phyloP scores from a whole-genome alignment of 2,888 invertebrate species.

The Tetramorium bicarinatum region DNA sequence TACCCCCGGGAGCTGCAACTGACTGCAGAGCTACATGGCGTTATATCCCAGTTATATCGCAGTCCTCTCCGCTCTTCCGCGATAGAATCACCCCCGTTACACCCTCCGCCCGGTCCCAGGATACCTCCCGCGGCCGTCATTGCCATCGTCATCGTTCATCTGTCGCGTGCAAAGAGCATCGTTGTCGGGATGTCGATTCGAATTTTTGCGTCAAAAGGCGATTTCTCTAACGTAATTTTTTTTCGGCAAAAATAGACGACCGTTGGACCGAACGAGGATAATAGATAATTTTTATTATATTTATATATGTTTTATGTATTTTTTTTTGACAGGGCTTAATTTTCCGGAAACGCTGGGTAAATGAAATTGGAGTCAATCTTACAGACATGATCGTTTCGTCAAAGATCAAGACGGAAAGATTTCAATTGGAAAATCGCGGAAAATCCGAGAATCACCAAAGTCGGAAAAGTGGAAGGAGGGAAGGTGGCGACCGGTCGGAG shows the following conservation, averaged over 20 bases:
- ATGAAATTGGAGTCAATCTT: background rate
- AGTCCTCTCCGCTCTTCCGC: conserved; percentile 57
- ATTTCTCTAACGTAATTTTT: conserved; percentile 52
- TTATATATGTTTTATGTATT: too few relatives aligned
- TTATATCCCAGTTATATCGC: conserved; percentile 80
- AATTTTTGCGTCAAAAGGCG: conserved; percentile 62
- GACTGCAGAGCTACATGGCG: conserved; percentile 82
- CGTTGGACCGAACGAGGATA: background rate
- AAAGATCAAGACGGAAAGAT: background rate
- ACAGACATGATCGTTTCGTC: background rate
- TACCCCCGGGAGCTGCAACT: conserved; percentile 83
- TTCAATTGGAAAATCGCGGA: conserved; percentile 14
- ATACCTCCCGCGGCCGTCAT: conserved; percentile 72
- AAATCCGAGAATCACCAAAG: conserved; percentile 14
- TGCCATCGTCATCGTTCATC: conserved; percentile 77
- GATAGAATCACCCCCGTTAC: conserved; percentile 56
- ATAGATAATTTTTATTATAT: background rate
- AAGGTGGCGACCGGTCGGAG: conserved; percentile 33
- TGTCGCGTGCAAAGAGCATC: conserved; percentile 71
- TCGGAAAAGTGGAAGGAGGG: conserved; percentile 3
- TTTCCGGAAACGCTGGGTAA: too few relatives aligned
- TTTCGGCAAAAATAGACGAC: background rate
- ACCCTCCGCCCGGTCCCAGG: conserved; percentile 59
- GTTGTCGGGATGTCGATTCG: conserved; percentile 64
- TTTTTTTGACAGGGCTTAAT: background rate